Conservation (phyloP, 37 sponge, comb jelly and placozoan genomes). For the Aplysina aerophoba region DNA sequence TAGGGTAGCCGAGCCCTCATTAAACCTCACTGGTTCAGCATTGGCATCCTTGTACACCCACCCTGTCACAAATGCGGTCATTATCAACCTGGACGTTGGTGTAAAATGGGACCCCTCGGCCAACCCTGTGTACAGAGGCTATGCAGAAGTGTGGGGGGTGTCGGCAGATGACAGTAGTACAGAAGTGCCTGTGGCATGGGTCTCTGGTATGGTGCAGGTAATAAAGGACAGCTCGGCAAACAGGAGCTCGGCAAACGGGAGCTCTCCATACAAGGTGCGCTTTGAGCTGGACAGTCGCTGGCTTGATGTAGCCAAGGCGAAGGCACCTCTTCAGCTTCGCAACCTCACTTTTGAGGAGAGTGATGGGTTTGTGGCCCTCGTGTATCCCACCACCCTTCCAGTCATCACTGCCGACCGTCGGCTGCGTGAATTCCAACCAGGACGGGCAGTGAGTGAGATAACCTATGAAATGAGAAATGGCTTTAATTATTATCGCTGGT, state of each 20-base stretch:
- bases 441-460: not conserved
- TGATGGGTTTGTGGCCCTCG: conserved; percentile 34
- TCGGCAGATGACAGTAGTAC: not conserved
- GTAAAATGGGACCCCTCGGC: conserved; percentile 6
- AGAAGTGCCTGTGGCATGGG: conserved; percentile 47
- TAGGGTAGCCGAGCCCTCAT: conserved; percentile 7
- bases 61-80: conserved; percentile 11
- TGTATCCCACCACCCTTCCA: not conserved
- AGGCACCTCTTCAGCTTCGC: conserved; percentile 41
- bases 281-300: conserved; percentile 21
- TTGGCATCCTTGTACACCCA: conserved; percentile 22
- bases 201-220: conserved; percentile 34
- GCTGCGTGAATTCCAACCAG: not conserved
- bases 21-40: not conserved
- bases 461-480: conserved; percentile 30
- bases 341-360: conserved; percentile 51
- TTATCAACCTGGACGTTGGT: conserved; percentile 12
- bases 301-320: conserved; percentile 12
- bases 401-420: conserved; percentile 5
- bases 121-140: conserved; percentile 22
- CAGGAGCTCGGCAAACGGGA: not conserved
- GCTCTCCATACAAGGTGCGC: not conserved
- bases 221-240: not conserved
- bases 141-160: conserved; percentile 47
- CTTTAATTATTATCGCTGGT: conserved; percentile 8